Evolutionary conservation across 2,888 invertebrate genomes (phyloP).

Genomic region (Melanchra persicariae): DNA sequence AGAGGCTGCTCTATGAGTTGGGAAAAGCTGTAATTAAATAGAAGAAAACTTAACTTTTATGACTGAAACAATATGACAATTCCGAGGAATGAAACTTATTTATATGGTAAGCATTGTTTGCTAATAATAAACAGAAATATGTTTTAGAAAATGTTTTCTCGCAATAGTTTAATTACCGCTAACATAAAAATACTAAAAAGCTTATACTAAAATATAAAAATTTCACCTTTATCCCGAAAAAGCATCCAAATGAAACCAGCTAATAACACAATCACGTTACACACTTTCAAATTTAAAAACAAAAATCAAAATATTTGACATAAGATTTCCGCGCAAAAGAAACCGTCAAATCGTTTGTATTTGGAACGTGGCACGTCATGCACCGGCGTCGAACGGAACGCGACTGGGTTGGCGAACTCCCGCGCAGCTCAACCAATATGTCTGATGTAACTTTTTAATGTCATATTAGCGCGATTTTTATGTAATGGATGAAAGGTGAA

Average conservation of each 20-base stretch:
- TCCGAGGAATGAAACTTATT: neutral
- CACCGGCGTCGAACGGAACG: constrained; percentile 62
- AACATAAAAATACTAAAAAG: neutral
- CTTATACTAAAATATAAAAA: neutral
- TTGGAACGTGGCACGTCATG: constrained; percentile 64
- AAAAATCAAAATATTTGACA: constrained; percentile 74
- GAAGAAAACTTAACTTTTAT: neutral
- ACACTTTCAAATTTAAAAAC: constrained; percentile 56
- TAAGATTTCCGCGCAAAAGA: constrained; percentile 77
- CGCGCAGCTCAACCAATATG: constrained; percentile 61
- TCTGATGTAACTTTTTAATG: constrained; percentile 68
- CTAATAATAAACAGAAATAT: neutral
- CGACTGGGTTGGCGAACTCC: constrained; percentile 69
- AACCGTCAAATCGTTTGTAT: constrained; percentile 79
- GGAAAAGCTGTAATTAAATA: constrained; percentile 14
- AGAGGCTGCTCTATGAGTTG: constrained; percentile 10
- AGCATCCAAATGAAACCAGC: constrained; percentile 66
- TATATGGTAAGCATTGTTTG: neutral
- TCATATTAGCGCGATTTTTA: constrained; percentile 67
- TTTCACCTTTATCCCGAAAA: constrained; percentile 65
- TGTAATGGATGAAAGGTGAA: constrained; percentile 69
- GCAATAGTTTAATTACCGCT: neutral
- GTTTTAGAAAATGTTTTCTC: neutral
- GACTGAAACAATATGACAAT: constrained; percentile 10
- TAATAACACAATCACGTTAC: constrained; percentile 69